phyloP scores from a whole-genome alignment of 1,140 invertebrate species.

The Mya arenaria region DNA sequence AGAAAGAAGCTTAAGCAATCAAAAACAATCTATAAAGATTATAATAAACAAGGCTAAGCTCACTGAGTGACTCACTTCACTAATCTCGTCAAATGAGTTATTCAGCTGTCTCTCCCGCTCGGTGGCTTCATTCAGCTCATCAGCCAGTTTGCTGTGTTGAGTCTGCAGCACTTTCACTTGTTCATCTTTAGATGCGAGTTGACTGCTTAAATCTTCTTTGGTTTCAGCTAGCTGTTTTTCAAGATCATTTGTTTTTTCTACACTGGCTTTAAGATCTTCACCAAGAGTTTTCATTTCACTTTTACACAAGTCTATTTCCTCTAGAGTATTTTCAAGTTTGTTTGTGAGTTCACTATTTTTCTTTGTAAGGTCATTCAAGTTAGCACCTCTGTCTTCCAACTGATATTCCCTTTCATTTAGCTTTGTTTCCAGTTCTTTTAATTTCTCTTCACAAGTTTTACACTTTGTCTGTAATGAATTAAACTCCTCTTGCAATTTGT shows the following conservation, averaged over 20 bases:
- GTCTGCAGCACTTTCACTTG: slow-evolving; percentile 27
- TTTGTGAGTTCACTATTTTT: background rate
- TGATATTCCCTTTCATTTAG: background rate
- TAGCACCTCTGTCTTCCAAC: background rate
- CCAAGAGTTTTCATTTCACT: background rate
- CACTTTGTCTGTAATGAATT: background rate
- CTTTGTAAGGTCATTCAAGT: background rate
- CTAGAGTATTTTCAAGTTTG: background rate
- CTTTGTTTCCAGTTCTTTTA: background rate
- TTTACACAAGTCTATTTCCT: background rate
- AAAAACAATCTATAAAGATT: no score
- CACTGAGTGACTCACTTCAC: slow-evolving; percentile 52
- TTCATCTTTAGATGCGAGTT: slow-evolving; percentile 1
- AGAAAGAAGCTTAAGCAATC: no score
- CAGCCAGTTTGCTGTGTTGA: slow-evolving; percentile 37
- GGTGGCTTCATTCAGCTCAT: slow-evolving; percentile 40
- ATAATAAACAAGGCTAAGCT: no score
- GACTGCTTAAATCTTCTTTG: slow-evolving; percentile 8
- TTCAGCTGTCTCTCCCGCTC: slow-evolving; percentile 46
- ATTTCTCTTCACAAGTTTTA: background rate
- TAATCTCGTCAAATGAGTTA: slow-evolving; percentile 51
- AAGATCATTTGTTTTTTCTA: slow-evolving; percentile 20
- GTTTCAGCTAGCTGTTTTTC: slow-evolving; percentile 1
- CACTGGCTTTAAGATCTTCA: background rate
- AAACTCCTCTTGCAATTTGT: background rate